Conservation (phyloP, 2,113 vertebrate species). For the Xiphophorus hellerii region DNA sequence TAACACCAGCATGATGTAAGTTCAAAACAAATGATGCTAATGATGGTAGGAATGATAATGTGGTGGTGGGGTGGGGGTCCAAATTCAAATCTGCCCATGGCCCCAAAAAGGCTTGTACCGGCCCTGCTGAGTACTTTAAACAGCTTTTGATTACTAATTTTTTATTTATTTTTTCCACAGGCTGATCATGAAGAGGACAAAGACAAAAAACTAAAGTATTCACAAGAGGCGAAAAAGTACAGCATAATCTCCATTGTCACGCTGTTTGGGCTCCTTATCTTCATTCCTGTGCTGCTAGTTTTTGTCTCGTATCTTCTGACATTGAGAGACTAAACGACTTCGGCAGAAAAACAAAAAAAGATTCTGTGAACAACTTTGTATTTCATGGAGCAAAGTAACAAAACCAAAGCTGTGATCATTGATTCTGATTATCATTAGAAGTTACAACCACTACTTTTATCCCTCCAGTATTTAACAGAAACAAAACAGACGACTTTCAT, state of each 20-base stretch:
- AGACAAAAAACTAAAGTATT: accelerated
- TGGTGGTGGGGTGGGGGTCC: no score
- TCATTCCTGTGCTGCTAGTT: conserved; percentile 62
- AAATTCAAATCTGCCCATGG: no score
- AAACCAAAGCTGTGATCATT: not conserved
- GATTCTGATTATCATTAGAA: not conserved
- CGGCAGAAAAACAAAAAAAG: not conserved
- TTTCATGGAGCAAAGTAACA: conserved; percentile 1
- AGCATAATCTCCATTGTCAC: conserved; percentile 73
- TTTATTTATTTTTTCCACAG: conserved; percentile 22
- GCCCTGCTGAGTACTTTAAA: not conserved
- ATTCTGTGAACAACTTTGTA: not conserved
- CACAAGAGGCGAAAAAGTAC: conserved; percentile 60
- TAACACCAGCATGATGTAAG: no score
- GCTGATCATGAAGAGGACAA: accelerated
- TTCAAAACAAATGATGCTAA: no score
- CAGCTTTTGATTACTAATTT: not conserved
- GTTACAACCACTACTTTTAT: not conserved
- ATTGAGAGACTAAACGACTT: conserved; percentile 69
- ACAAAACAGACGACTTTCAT: not conserved
- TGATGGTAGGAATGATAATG: no score
- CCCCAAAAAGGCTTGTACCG: no score
- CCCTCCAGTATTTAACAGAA: not conserved
- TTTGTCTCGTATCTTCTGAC: conserved; percentile 83
- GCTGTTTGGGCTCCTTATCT: conserved; percentile 66